These are phyloP conservation scores for Aphaenogaster ashmeadi DNA, from an alignment of 1,140 invertebrate species.

Conservation along the genomic window DNA sequence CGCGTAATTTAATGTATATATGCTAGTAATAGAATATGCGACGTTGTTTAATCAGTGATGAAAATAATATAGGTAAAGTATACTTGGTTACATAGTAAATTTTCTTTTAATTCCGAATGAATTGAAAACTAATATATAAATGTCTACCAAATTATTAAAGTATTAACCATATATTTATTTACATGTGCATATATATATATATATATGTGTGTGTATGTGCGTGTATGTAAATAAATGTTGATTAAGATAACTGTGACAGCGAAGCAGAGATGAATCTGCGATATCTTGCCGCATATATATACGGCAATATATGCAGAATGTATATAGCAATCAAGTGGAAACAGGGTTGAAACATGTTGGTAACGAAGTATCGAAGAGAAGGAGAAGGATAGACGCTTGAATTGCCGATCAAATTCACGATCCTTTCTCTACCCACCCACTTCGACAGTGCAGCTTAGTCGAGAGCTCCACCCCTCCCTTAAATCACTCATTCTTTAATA, in stretches of 20 bases:
- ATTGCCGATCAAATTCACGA: constrained; percentile 86
- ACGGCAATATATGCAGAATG: neutral
- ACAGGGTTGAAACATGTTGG: constrained; percentile 51
- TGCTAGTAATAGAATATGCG: constrained; percentile 9
- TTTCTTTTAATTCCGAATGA: neutral
- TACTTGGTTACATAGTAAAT: neutral
- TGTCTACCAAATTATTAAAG: neutral
- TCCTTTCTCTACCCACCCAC: constrained; percentile 83
- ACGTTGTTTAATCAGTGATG: neutral
- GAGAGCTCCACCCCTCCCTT: constrained; percentile 85
- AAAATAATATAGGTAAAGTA: neutral
- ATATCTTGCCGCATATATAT: neutral
- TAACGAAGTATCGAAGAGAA: constrained; percentile 53
- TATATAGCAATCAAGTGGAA: constrained; percentile 23
- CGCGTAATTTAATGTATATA: constrained; percentile 27
- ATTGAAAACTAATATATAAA: constrained; percentile 2
- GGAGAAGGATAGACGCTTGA: constrained; percentile 67
- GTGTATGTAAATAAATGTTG: neutral
- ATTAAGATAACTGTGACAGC: constrained; percentile 9
- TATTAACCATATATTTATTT: neutral
- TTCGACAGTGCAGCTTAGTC: constrained; percentile 79
- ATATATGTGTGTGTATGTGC: neutral
- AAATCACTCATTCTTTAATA: constrained; percentile 88
- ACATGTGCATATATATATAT: no score
- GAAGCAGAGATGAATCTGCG: neutral